These are phyloP conservation scores for Porites rus DNA, from an alignment of 92 coral and sea anemone species.

Conservation along the genomic window DNA sequence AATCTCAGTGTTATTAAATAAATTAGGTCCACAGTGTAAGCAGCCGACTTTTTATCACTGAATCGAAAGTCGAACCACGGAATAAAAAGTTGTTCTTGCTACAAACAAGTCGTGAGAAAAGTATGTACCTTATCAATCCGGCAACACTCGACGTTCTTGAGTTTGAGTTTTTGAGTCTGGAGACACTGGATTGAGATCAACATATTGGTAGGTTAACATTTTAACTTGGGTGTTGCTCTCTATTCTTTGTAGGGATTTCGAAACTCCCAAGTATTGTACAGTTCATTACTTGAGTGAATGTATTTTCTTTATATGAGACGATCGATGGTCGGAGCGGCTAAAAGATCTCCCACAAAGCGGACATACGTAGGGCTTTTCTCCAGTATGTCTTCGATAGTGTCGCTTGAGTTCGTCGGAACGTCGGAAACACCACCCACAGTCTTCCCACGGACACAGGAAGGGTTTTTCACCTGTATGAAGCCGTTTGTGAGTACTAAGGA, in stretches of 20 bases:
- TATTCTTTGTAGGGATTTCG: too few relatives aligned
- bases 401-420: slow-evolving; percentile 89
- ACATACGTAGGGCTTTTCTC: slow-evolving; percentile 90
- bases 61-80: background rate
- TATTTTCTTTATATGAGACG: slow-evolving; percentile 82
- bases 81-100: background rate
- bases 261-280: background rate
- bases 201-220: background rate
- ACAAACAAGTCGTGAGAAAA: background rate
- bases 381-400: slow-evolving; percentile 89
- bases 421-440: slow-evolving; percentile 88
- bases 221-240: background rate
- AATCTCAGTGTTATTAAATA: too few relatives aligned
- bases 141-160: background rate
- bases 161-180: background rate
- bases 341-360: slow-evolving; percentile 93
- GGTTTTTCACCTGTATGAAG: slow-evolving; percentile 89
- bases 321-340: slow-evolving; percentile 90
- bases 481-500: slow-evolving; percentile 77
- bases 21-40: background rate
- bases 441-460: slow-evolving; percentile 87
- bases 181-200: background rate
- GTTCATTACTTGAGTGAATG: slow-evolving; percentile 64
- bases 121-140: background rate
- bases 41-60: background rate